Base-by-base conservation (phyloP, 2,888 invertebrate genomes). In the Onthophagus sagittarius region DNA sequence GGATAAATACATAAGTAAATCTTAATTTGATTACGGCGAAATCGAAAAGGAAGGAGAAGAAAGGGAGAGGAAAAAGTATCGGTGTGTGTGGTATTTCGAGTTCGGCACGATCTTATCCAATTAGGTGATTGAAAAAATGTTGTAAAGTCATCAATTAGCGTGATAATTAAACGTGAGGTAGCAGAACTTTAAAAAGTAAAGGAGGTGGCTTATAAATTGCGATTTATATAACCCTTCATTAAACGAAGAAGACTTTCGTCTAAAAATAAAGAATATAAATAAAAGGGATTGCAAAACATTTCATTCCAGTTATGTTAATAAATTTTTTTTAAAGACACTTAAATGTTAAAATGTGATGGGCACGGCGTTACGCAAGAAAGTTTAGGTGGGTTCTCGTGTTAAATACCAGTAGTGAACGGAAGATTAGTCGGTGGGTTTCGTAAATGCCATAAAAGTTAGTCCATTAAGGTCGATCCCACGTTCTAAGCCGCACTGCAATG, bases 401-500 rank as follows among this genome's bases (percentile, higher is more conserved):
- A 70, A 74, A 74, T 74, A 74, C 74, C 74, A 63, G 74, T 74
- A 74, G 74, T 74, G 71, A 67, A 69, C 39, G 71, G 69, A 71
- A 73, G 71, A 73, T 74, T 69, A 33, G 72, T 63, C 31, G 62
- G 14, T 65, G 31, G 63, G 53, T 14, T 69, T 63, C 65, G 39
- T 69, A 74, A 74, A 74, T 74, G 74, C 71, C 74, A 74, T 74
- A 70, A 74, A 74, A 72, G 67, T 72, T 67, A 67, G 15, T 33
- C 53, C 53, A 53, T 53, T 65, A 67, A 67, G 67, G 67, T 67
- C 67, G 67, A 15, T 32, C 31, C 32, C 32, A 67, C 67, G 32
- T 67, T 67, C 39, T 23, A 23, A 23, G 23, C 23, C 1, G 23
- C 23, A 23, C 23, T 23, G 23, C 23, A 23, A 23, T 23, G 23